Conservation (phyloP, 2,797 vertebrate species). For the Gadopsis bispinosus region DNA sequence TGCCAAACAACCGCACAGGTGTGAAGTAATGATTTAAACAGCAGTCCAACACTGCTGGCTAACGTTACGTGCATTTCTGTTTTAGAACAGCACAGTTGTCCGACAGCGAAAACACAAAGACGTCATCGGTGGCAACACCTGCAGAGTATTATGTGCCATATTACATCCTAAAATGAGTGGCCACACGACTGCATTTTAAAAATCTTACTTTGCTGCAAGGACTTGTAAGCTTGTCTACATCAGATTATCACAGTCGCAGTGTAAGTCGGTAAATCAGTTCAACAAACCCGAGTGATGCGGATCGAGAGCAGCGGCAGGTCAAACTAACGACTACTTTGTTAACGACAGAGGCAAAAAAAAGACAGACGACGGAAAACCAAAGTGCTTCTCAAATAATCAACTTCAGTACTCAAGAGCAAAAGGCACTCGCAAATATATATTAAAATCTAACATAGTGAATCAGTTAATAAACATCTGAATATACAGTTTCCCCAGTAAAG, state of each 20-base stretch:
- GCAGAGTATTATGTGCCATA: not conserved
- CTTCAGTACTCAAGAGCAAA: conserved; percentile 34
- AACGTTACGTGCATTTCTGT: not conserved
- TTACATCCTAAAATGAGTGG: not conserved
- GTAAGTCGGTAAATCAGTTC: conserved; percentile 3
- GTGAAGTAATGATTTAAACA: not conserved
- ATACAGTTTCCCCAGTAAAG: conserved; percentile 29
- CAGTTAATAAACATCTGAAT: conserved; percentile 54
- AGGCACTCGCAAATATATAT: conserved; percentile 45
- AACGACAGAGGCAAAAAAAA: not conserved
- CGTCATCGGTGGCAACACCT: not conserved
- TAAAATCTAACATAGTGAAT: conserved; percentile 59
- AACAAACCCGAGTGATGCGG: not conserved
- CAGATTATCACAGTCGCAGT: not conserved
- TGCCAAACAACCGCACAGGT: not conserved
- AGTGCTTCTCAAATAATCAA: conserved; percentile 35
- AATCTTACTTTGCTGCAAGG: conserved; percentile 6
- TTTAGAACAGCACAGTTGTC: not conserved
- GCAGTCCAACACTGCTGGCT: not conserved
- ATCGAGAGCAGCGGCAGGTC: conserved; percentile 10
- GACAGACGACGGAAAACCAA: conserved; percentile 34
- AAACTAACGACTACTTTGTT: conserved; percentile 14
- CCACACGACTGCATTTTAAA: conserved; percentile 4
- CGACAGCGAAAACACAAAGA: not conserved
- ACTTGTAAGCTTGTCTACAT: not conserved